phyloP scores from a whole-genome alignment of 2,888 invertebrate species.

The Drosophila macrospina region DNA sequence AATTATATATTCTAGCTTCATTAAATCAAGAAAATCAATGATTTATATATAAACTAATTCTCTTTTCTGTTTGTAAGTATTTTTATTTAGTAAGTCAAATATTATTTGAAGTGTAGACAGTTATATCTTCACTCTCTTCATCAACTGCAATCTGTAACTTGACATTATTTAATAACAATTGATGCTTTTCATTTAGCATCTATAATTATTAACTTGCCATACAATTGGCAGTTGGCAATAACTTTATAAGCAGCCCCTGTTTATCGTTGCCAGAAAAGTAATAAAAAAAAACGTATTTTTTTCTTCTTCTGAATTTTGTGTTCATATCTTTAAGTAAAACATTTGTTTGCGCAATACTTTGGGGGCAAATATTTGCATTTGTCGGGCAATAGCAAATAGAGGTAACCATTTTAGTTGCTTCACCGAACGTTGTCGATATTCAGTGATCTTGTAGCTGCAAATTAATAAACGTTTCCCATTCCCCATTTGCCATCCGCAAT shows the following conservation, averaged over 20 bases:
- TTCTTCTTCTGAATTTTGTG: conserved; percentile 9
- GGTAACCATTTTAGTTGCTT: conserved; percentile 37
- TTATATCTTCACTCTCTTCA: too few species aligned
- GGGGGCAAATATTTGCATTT: conserved; percentile 68
- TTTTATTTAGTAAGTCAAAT: too few species aligned
- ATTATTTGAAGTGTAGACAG: too few species aligned
- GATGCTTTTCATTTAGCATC: background rate
- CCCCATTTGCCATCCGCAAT: conserved; percentile 28
- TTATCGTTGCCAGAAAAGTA: conserved; percentile 14
- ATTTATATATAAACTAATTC: too few species aligned
- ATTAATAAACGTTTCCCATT: conserved; percentile 66
- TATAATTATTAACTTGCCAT: background rate
- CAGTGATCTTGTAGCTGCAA: conserved; percentile 77
- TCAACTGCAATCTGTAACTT: background rate
- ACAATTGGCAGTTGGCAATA: too few species aligned
- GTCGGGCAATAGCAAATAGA: conserved; percentile 65
- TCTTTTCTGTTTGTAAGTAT: too few species aligned
- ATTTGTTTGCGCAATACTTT: conserved; percentile 67
- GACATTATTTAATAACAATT: background rate
- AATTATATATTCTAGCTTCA: too few species aligned
- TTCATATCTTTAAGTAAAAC: conserved; percentile 48
- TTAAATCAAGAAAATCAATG: too few species aligned
- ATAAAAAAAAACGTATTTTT: conserved; percentile 17
- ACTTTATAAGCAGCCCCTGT: conserved; percentile 26
- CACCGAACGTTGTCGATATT: conserved; percentile 52